phyloP scores from a whole-genome alignment of 53 echinoderm and acorn worm genomes.

The Arbacia lixula region DNA sequence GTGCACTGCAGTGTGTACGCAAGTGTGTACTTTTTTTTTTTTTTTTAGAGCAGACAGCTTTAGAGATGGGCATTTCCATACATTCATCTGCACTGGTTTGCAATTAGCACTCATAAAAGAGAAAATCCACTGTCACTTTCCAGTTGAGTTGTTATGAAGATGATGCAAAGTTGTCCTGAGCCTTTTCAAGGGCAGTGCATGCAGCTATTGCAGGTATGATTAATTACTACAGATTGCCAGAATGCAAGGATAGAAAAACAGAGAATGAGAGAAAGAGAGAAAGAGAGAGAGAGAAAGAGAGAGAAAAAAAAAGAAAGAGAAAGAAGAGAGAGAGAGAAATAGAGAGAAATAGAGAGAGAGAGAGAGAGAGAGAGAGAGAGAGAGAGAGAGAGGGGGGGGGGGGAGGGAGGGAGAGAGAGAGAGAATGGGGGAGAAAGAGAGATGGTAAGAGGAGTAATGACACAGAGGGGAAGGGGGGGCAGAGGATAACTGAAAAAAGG shows the following conservation, averaged over 20 bases:
- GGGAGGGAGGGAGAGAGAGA: background rate
- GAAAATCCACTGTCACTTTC: too few species aligned
- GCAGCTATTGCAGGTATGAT: too few species aligned
- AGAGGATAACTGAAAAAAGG: background rate
- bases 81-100: too few species aligned
- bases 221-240: background rate
- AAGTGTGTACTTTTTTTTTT: too few species aligned
- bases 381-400: conserved; percentile 1
- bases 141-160: too few species aligned
- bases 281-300: background rate
- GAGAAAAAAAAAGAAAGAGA: background rate
- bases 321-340: background rate
- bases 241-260: background rate
- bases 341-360: background rate
- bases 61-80: too few species aligned
- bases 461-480: background rate
- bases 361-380: conserved; percentile 8
- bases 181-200: too few species aligned
- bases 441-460: background rate
- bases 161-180: too few species aligned
- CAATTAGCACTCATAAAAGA: too few species aligned
- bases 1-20: too few species aligned
- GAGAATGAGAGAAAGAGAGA: background rate
- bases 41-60: too few species aligned
- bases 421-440: background rate